These are phyloP conservation scores for Adoxophyes honmai DNA, from an alignment of 1,140 invertebrate genomes.

Conservation along the genomic window DNA sequence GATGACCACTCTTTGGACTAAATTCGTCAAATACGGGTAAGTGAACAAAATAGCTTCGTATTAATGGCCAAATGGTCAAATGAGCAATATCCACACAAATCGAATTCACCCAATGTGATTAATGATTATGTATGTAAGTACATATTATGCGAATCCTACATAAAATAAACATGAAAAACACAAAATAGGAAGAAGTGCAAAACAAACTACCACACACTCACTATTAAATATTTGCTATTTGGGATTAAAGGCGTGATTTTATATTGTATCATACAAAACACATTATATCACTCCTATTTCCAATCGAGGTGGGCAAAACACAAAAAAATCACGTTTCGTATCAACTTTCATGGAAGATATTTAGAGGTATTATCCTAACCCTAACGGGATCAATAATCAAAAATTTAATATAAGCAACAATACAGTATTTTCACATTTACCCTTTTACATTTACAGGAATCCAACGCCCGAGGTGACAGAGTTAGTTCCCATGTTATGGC, in stretches of 20 bases:
- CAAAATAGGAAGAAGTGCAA: too few species aligned
- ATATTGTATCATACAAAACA: too few species aligned
- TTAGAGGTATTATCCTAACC: background rate
- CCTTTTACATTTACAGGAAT: slow-evolving; percentile 26
- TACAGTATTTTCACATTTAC: slow-evolving; percentile 4
- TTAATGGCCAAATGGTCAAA: too few species aligned
- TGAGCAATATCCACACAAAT: too few species aligned
- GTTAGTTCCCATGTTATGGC: slow-evolving; percentile 35
- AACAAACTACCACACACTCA: too few species aligned
- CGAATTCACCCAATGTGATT: too few species aligned
- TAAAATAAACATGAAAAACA: too few species aligned
- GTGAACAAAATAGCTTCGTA: background rate
- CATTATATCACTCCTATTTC: background rate
- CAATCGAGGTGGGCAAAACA: too few species aligned
- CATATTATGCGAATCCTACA: too few species aligned
- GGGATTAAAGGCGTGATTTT: too few species aligned
- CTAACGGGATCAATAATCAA: background rate
- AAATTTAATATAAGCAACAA: background rate
- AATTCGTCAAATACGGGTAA: slow-evolving; percentile 44
- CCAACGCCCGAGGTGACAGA: slow-evolving; percentile 35
- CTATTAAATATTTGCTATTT: too few species aligned
- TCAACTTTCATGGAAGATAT: background rate
- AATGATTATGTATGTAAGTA: too few species aligned
- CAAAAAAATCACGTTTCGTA: background rate
- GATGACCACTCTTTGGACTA: slow-evolving; percentile 36